Evolutionary conservation across 2,888 invertebrate genomes (phyloP).

Genomic region (Eremobia ochroleuca): DNA sequence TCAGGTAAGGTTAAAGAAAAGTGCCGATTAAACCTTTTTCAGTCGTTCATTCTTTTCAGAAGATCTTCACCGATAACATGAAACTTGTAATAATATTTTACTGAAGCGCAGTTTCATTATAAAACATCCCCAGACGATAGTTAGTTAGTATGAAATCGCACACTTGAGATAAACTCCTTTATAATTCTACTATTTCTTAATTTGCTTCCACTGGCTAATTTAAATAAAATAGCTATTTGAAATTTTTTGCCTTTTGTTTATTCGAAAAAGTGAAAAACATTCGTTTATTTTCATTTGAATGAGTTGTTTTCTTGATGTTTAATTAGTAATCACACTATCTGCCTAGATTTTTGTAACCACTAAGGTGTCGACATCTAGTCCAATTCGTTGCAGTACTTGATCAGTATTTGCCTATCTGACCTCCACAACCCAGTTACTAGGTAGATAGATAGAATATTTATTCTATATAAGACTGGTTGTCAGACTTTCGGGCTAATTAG

Average conservation of each 20-base stretch:
- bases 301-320: slow-evolving; percentile 15
- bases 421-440: neutral
- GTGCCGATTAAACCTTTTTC: slow-evolving; percentile 16
- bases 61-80: slow-evolving; percentile 46
- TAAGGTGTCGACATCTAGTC: too few relatives aligned
- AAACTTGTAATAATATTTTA: slow-evolving; percentile 61
- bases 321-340: slow-evolving; percentile 9
- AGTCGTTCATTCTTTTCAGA: slow-evolving; percentile 16
- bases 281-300: slow-evolving; percentile 36
- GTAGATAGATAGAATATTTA: too few relatives aligned
- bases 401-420: neutral
- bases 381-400: too few relatives aligned
- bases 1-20: slow-evolving; percentile 11
- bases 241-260: slow-evolving; percentile 56
- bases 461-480: too few relatives aligned
- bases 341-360: too few relatives aligned
- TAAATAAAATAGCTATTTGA: slow-evolving; percentile 71
- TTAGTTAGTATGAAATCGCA: slow-evolving; percentile 75
- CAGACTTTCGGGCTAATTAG: slow-evolving; percentile 3
- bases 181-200: slow-evolving; percentile 75
- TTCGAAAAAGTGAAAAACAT: slow-evolving; percentile 1
- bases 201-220: slow-evolving; percentile 74
- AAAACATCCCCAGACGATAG: slow-evolving; percentile 73
- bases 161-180: slow-evolving; percentile 75
- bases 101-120: slow-evolving; percentile 67